Evolutionary conservation across 2,888 invertebrate genomes (phyloP), one percentile per base, ranked within the genome.

Genomic region (Napeogenes inachia): DNA sequence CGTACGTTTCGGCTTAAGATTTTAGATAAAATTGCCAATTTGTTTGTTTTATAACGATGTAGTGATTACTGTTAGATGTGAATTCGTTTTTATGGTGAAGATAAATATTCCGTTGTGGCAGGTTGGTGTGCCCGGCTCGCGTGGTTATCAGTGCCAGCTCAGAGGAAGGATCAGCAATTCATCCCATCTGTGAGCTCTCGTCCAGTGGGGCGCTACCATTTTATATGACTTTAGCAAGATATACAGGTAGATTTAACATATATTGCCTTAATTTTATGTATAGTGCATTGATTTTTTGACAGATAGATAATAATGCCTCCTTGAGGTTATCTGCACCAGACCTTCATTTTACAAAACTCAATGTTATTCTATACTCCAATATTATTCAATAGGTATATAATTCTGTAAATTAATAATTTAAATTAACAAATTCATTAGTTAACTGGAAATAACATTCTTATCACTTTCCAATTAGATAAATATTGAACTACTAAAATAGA

Each of bases 141-240:
- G 82, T 77, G 81, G 79, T 79, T 82, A 79, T 80, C 81, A 85
- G 83, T 82, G 79, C 78, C 76, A 78, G 79, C 81, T 77, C 79
- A 78, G 70, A 73, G 71, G 81, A 80, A 86, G 86, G 81, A 84
- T 85, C 85, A 79, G 84, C 83, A 84, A 85, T 91, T 91, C 86
- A 85, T 87, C 88, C 85, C 85, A 82, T 85, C 87, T 82, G 87
- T 80, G 85, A 84, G 91, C 90, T 90, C 90, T 93, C 95, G 95
- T 95, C 95, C 95, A 94, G 92, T 92, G 93, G 95, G 95, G 95
- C 95, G 95, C 93, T 94, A 95, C 93, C 93, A 93, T 95, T 95
- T 97, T 97, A 97, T 97, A 97, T 97, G 97, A 96, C 96, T 96
- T 96, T 96, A 96, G 96, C 94, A 95, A 95, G 94, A 94, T 94